These are phyloP conservation scores for Schizaphis graminum DNA, from an alignment of 2,888 invertebrate genomes.

Conservation along the genomic window DNA sequence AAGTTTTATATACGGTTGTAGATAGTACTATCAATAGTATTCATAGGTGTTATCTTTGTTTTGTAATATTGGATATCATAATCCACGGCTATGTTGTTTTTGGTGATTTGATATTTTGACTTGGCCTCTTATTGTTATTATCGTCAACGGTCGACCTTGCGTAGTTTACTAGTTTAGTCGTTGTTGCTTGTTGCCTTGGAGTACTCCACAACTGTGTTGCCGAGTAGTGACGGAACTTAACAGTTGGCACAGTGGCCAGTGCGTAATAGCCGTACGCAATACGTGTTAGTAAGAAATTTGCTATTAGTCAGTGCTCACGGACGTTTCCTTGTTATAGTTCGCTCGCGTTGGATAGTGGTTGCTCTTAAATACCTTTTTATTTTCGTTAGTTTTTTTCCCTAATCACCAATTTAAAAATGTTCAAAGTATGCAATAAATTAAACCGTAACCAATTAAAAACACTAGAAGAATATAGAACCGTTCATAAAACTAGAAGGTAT, in stretches of 20 bases:
- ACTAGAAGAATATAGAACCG: constrained; percentile 27
- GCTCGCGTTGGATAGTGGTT: background rate
- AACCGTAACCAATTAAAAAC: constrained; percentile 51
- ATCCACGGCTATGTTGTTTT: background rate
- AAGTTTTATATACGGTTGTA: too few species aligned
- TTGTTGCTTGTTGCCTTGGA: constrained; percentile 5
- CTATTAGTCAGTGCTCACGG: background rate
- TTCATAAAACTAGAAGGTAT: constrained; percentile 59
- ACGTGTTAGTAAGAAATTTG: constrained; percentile 17
- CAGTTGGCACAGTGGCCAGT: background rate
- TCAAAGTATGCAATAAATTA: constrained; percentile 58
- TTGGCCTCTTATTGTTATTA: background rate
- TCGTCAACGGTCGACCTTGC: background rate
- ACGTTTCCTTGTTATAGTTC: constrained; percentile 7
- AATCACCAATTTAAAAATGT: constrained; percentile 29
- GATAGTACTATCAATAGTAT: too few species aligned
- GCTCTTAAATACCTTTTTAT: background rate
- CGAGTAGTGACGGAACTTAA: background rate
- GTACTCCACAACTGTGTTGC: background rate
- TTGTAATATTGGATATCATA: background rate
- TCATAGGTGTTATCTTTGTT: background rate
- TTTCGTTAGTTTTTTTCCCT: background rate
- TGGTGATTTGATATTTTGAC: background rate
- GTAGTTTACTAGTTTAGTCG: background rate
- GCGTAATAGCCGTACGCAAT: background rate